These are phyloP conservation scores for Enteromius paludinosus DNA, from an alignment of 2,797 vertebrate genomes.

Conservation along the genomic window DNA sequence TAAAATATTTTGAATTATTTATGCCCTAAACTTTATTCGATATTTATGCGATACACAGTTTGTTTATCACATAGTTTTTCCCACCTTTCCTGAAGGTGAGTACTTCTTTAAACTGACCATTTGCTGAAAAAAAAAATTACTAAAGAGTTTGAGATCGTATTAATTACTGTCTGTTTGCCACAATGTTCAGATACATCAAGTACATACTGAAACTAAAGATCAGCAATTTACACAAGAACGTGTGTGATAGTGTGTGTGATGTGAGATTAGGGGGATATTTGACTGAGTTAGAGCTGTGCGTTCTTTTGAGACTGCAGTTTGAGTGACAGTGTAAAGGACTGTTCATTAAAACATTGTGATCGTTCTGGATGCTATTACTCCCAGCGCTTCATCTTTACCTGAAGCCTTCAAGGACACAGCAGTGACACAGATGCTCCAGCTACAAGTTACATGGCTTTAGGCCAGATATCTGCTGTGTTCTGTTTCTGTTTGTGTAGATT, in stretches of 20 bases:
- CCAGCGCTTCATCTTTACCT: slow-evolving; percentile 72
- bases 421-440: slow-evolving; percentile 72
- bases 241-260: neutral
- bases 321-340: slow-evolving; percentile 60
- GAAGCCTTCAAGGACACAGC: slow-evolving; percentile 82
- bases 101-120: neutral
- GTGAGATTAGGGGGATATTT: slow-evolving; percentile 30
- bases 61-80: neutral
- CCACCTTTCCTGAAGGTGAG: neutral
- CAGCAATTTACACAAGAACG: neutral
- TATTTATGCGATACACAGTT: too few species aligned
- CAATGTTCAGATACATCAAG: neutral
- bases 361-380: slow-evolving; percentile 68
- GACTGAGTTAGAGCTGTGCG: neutral
- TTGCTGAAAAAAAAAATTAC: neutral
- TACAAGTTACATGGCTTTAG: slow-evolving; percentile 79
- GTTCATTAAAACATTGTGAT: slow-evolving; percentile 65
- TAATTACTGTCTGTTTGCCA: neutral
- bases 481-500: slow-evolving; percentile 78
- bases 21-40: neutral
- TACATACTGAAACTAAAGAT: neutral
- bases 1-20: neutral
- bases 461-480: slow-evolving; percentile 78
- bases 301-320: slow-evolving; percentile 51
- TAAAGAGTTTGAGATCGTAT: neutral